Evolutionary conservation across 2,113 vertebrate genomes (phyloP), one percentile per base, ranked within the genome.

Genomic region (Melanocharis versteri): DNA sequence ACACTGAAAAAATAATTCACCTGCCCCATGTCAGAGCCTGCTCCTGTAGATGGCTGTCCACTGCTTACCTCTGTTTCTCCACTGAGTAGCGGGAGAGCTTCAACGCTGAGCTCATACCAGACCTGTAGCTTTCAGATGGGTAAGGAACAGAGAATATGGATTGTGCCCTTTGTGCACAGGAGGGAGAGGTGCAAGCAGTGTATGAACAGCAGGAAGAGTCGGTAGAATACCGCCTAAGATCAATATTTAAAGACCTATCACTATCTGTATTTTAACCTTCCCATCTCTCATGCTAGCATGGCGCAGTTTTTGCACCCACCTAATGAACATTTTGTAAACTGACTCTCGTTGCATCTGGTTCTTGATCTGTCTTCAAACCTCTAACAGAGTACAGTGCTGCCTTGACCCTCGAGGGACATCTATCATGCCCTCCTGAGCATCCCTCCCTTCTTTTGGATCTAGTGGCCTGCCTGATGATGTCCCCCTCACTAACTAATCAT

Each of bases 391-490:
- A 15, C 6, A 24, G 21, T 39, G 27, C 37, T 66, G 30, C 16
- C 54, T 35, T 68, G 48, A 26, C 3, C 22, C n/a, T 31, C 0
- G 0, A 15, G 19, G 45, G 17, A 48, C 13, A 72, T 31, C 33
- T 45, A 9, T 12, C 14, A 30, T 2, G 9, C 12, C 39, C 11
- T 37, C 48, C 62, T 28, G 26, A 87, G 19, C 22, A 58, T 17
- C 33, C 16, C 8, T 73, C 15, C 39, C 27, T 69, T 31, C 42
- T 10, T 42, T 47, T 53, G 35, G 13, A 28, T 83, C 48, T 7
- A 11, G 18, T 12, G 4, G 26, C 37, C 27, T 72, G 21, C 12
- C 44, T n/a, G 47, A 33, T 33, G 42, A 44, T 58, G 18, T 3
- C 7, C 8, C 31, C 26, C 26, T 68, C 40, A 8, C 6, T 27